These are phyloP conservation scores for Pseudonaja textilis DNA, from an alignment of 2,113 vertebrate genomes.

Conservation along the genomic window DNA sequence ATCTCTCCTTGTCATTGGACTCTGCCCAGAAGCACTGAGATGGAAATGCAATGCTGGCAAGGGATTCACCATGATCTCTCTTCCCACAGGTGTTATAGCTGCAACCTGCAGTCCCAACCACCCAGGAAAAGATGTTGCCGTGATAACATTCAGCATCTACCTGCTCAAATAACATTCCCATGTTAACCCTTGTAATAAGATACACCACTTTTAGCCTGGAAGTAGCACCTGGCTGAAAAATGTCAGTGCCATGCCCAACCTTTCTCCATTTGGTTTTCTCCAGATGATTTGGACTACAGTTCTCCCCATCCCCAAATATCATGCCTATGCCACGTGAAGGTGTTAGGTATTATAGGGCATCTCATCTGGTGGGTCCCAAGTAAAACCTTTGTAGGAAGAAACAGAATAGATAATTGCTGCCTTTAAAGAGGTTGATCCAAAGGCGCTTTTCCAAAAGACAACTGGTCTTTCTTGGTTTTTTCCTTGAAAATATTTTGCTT, in stretches of 20 bases:
- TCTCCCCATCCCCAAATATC: background rate
- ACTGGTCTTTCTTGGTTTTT: background rate
- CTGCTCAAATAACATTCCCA: conserved; percentile 2
- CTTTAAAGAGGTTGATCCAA: background rate
- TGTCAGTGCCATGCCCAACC: background rate
- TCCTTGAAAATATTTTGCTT: background rate
- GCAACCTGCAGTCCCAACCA: background rate
- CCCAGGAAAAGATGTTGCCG: background rate
- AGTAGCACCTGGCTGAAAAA: background rate
- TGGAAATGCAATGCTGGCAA: background rate
- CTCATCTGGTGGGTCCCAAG: background rate
- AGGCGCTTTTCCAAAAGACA: background rate
- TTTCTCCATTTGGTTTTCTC: background rate
- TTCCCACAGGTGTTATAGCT: background rate
- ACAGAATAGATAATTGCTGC: background rate
- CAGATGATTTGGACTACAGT: background rate
- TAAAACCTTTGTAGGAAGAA: background rate
- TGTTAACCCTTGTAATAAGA: background rate
- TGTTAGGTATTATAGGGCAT: background rate
- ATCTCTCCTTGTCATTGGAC: background rate
- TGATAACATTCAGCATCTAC: background rate
- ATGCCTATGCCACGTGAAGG: no score
- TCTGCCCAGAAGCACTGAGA: background rate
- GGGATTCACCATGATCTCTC: background rate
- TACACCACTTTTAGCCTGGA: background rate